phyloP scores from a whole-genome alignment of 2,113 vertebrate species.

The Gasterosteus aculeatus region DNA sequence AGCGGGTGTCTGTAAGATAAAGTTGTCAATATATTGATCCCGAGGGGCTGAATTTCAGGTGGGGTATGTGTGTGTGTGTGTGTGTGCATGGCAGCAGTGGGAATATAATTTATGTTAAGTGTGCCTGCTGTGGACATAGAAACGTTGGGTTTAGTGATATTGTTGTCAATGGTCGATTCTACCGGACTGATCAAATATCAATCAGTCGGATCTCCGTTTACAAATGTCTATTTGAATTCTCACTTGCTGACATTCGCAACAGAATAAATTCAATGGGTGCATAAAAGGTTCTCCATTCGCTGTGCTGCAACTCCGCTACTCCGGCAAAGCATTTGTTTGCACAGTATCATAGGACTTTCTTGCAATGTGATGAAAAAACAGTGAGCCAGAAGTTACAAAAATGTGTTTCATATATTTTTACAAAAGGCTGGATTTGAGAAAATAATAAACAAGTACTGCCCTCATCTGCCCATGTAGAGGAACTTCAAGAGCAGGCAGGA shows the following conservation, averaged over 20 bases:
- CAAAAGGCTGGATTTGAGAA: background rate
- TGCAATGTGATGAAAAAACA: background rate
- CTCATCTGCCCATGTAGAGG: conserved; percentile 47
- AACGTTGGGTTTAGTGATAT: conserved; percentile 38
- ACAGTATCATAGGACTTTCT: background rate
- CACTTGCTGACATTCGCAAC: background rate
- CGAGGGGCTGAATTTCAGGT: background rate
- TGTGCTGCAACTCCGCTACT: background rate
- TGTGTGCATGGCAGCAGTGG: background rate
- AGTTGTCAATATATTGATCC: conserved; percentile 1
- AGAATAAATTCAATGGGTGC: background rate
- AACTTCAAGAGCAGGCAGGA: conserved; percentile 42
- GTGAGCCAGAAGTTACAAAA: background rate
- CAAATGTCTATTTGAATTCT: background rate
- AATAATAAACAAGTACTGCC: conserved; percentile 37
- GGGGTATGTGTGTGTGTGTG: background rate
- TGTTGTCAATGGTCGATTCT: conserved; percentile 6
- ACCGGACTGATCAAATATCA: conserved; percentile 45
- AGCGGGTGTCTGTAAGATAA: conserved; percentile 1
- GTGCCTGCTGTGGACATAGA: background rate
- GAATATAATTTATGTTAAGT: conserved; percentile 1
- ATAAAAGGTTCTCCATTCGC: background rate
- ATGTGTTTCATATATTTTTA: background rate
- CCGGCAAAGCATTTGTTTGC: background rate
- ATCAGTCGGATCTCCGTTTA: conserved; percentile 4